Evolutionary conservation across 2,113 vertebrate species (phyloP).

Genomic region (Archocentrus centrarchus): DNA sequence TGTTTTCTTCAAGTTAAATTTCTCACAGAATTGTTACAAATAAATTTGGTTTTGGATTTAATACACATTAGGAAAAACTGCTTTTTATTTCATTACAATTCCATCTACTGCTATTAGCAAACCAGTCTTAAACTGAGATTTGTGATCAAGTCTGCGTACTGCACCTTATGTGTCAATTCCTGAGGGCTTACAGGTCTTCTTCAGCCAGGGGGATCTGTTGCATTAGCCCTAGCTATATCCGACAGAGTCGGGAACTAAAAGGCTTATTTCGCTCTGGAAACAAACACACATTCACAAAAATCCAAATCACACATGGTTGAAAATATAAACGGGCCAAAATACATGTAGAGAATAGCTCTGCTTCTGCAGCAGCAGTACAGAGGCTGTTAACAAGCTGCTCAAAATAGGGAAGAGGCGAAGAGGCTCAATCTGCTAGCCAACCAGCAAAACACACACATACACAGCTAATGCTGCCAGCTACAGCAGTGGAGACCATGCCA

Average conservation of each 20-base stretch:
- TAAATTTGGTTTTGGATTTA: background rate
- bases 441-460: slow-evolving; percentile 21
- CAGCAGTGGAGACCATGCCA: slow-evolving; percentile 31
- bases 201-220: background rate
- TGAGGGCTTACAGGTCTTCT: background rate
- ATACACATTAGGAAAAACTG: background rate
- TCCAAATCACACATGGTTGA: background rate
- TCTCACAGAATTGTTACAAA: no score
- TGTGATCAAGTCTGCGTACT: background rate
- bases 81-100: slow-evolving; percentile 10
- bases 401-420: slow-evolving; percentile 37
- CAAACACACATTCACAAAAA: background rate
- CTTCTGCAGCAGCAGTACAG: slow-evolving; percentile 12
- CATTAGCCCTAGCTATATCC: background rate
- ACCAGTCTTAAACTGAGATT: background rate
- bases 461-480: slow-evolving; percentile 39
- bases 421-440: slow-evolving; percentile 35
- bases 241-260: background rate
- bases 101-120: background rate
- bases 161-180: slow-evolving; percentile 8
- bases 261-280: background rate
- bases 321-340: background rate
- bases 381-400: slow-evolving; percentile 45
- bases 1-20: background rate
- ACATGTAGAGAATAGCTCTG: background rate